A percentile compares a stretch with the other conserved stretches of the same genome.
These are phyloP conservation scores for Cheilosia variabilis DNA, from an alignment of 2,888 invertebrate genomes.

Conservation along the genomic window DNA sequence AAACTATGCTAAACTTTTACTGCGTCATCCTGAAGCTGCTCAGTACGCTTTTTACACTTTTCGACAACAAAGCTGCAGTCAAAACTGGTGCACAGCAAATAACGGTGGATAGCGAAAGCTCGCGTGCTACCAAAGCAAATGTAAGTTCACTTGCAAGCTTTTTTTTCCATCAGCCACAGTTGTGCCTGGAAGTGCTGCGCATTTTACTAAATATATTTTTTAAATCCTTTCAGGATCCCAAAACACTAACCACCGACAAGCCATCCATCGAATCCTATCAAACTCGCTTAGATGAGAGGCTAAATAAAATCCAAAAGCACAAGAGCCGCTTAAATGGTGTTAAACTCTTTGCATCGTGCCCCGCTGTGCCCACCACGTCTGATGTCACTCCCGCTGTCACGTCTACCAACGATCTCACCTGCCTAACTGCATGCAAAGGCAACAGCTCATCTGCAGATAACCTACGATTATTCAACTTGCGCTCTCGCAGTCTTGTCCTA, in stretches of 20 bases:
- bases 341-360: constrained; percentile 19
- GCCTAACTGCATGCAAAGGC: constrained; percentile 29
- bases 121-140: constrained; percentile 43
- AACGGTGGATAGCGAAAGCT: constrained; percentile 44
- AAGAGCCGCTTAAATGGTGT: constrained; percentile 59
- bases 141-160: constrained; percentile 33
- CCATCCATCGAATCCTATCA: constrained; percentile 52
- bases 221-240: constrained; percentile 29
- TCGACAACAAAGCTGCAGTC: constrained; percentile 60
- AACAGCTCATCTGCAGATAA: constrained; percentile 28
- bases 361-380: not conserved
- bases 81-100: constrained; percentile 32
- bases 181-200: not conserved
- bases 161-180: constrained; percentile 2
- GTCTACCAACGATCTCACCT: constrained; percentile 43
- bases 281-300: constrained; percentile 54
- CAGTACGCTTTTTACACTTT: constrained; percentile 71
- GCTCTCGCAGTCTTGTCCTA: constrained; percentile 5
- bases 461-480: constrained; percentile 19
- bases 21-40: constrained; percentile 67
- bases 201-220: not conserved
- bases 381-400: constrained; percentile 17
- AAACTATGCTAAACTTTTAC: constrained; percentile 69
- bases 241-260: constrained; percentile 12
- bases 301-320: constrained; percentile 56